Base-by-base conservation (phyloP, 2,797 vertebrate species). In the Hydrocynus forskahlii region DNA sequence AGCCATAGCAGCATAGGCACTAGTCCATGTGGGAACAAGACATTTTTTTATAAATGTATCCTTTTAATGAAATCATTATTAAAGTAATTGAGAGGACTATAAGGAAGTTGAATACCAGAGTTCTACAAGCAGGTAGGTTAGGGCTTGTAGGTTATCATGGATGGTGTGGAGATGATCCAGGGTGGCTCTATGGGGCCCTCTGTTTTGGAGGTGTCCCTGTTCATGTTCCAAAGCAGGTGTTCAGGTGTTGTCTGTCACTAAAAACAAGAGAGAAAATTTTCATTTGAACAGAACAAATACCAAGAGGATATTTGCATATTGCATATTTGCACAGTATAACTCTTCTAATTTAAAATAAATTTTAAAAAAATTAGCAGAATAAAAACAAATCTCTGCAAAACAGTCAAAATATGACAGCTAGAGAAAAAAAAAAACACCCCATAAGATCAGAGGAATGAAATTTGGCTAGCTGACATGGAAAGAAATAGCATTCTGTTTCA, bases 1-100 rank as follows among this genome's bases (percentile, higher is more conserved):
- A 86, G 54, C n/a, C 75, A 72, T 79, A 79, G 83, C 79, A 86
- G 86, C 80, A 87, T 45, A 59, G 21, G 79, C 80, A 45, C 54
- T 79, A 84, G 85, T 85, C 80, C 21, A 79, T 86, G 79, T 81
- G 84, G 87, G 90, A 91, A 90, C 85, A 86, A 86, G 85, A 87
- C 79, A 12, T 87, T 90, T 87, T 90, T 93, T 93, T 91, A 92
- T 89, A 90, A 83, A 89, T 93, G 82, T 86, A 84, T 92, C 88
- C 92, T 88, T 92, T 93, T 93, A 91, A 92, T 90, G 76, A 88
- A 80, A 87, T 91, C 91, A 86, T 94, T 92, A 91, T 92, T 93
- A 91, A 87, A 85, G 80, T 86, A 79, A 66, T 86, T 92, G 87
- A 85, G 87, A 88, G 76, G 40, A 79, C 45, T 88, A 89, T 89